Base-by-base conservation (phyloP, 2,113 vertebrate species). In the Ciconia boyciana region DNA sequence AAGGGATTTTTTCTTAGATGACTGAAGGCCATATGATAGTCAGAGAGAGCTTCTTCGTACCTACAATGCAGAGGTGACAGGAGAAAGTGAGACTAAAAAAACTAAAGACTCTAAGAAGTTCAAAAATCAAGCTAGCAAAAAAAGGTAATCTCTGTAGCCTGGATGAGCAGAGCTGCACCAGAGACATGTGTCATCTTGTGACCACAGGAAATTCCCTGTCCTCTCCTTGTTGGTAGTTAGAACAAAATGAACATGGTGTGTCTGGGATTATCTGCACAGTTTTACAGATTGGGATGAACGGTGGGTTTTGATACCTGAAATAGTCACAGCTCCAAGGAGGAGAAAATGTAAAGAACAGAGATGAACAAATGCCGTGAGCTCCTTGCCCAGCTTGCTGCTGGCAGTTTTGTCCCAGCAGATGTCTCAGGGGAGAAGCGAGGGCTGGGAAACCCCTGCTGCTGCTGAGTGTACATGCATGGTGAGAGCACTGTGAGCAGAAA, bases 11-110 rank as follows among this genome's bases (percentile, higher is more conserved):
- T 97, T 91, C 99, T 98, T 72, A 99, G 98, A 26, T 98, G 98
- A 24, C 94, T 98, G 96, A 99, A 98, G 21, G 99, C 98, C 97
- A 95, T 96, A 43, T 94, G 97, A 66, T 98, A 99, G 97, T 99
- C 99, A 10, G 97, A 96, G 49, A 99, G 95, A 76, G 99, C 99
- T 82, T 99, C 98, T 58, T 98, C 98, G 26, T 98, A 97, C 96
- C 99, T 99, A 93, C 16, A 79, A 14, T 21, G 2, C 16, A 86
- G 86, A 39, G 16, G 43, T 15, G 18, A 43, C 8, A 70, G 28
- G 20, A 76, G 34, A 68, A 46, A 54, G 34, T 11, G 51, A 94
- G 81, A 15, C 44, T 72, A 22, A 66, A 34, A 54, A 25, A 26
- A 14, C 46, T 75, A 34, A 10, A 54, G 31, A 31, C 24, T n/a